Evolutionary conservation across 2,888 invertebrate genomes (phyloP), one percentile per base, ranked within the genome.

Genomic region (Lamproptera curius): DNA sequence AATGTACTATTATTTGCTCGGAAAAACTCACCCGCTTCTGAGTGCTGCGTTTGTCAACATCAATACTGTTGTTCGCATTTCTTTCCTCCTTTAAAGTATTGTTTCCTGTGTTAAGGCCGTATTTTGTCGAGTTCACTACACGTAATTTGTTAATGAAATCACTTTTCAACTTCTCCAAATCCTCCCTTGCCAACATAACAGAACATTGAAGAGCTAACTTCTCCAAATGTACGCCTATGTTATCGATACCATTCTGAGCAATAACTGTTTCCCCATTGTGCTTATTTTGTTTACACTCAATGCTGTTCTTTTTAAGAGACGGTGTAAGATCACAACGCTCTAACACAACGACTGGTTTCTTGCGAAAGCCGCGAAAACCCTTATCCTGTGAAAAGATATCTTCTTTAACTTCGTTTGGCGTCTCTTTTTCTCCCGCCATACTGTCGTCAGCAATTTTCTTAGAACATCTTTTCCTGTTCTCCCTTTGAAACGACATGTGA

Each of bases 11-110:
- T 0, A 85, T 71, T 3, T 76, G 66, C 6, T 85, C 80, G 0
- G 83, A 81, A 54, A 87, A 86, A 0, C 83, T 82, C 0, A 87
- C 86, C 1, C 70, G 62, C 37, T 85, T 86, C 37, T 63, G 74
- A 0, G 73, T 59, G 41, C n/a, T n/a, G n/a, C 78, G 31, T 2
- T 48, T 55, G 10, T 20, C 3, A 20, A 5, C 20, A 20, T 20
- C 20, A 5, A 5, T 3, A 20, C 20, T 20, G 4, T n/a, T n/a
- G n/a, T 20, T 20, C 20, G 20, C 20, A 5, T 20, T 20, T 20
- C 6, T 20, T 20, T 20, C 6, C 20, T 6, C 6, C 20, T 20
- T 20, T 5, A 6, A 20, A 5, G 3, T 20, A 6, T 20, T 20
- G 20, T 3, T 3, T 20, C 20, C 20, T 3, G 4, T 20, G 4